Evolutionary conservation across 1,140 invertebrate species (phyloP), one percentile per base, ranked within the genome.

Genomic region (Whitmania pigra): DNA sequence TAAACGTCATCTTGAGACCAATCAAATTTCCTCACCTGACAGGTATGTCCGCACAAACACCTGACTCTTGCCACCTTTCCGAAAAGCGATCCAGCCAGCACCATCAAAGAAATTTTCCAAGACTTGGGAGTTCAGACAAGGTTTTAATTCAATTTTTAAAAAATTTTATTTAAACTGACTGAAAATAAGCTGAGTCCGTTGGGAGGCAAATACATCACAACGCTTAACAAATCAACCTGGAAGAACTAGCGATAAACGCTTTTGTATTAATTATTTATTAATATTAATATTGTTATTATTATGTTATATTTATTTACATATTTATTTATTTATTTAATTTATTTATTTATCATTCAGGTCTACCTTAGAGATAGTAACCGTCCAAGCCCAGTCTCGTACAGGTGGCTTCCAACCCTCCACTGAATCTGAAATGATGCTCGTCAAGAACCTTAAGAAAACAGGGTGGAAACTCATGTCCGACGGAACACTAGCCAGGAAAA

Each of bases 381-480:
- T 63, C 57, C 57, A 25, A 18, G 15, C 57, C 3, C 57, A 13
- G 20, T 31, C 57, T 63, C 22, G 22, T 1, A 25, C 57, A 0
- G 57, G 57, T 1, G 57, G 57, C 5, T 63, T 63, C 57, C 22
- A 22, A 13, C 57, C 57, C 9, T 13, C 11, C 13, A 63, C 57
- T 11, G 57, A 63, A 17, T 63, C 57, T 25, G 57, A 63, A 31
- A 63, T 63, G 57, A 63, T 13, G 2, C 57, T 63, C 6, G 57
- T 63, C 11, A 22, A 31, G 29, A 63, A 63, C 57, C 57, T 63
- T 0, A 63, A 63, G 29, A 63, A 17, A 17, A 63, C 57, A 13
- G 57, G 57, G 6, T 63, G 57, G 57, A 63, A 63, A n/a, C 57
- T 63, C 57, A 63, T 63, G 57, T 63, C 57, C 9, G 57, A 63